These are phyloP conservation scores for Zosterops pallidus DNA, from an alignment of 2,113 vertebrate genomes.

Conservation along the genomic window DNA sequence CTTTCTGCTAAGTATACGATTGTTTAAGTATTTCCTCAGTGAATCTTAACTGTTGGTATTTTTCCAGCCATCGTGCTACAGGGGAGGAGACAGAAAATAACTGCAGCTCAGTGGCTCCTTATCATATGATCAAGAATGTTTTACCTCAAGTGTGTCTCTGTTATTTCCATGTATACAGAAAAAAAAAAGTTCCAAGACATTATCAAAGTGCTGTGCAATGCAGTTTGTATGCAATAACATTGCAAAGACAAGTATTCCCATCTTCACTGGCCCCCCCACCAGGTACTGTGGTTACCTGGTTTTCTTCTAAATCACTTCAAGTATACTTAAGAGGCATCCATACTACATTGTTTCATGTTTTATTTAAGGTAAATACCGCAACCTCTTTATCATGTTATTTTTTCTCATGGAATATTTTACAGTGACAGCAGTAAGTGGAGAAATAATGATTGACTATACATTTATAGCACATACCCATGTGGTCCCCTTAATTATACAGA, in stretches of 20 bases:
- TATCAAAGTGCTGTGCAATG: not conserved
- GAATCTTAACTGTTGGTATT: not conserved
- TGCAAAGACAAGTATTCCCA: not conserved
- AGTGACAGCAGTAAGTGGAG: not conserved
- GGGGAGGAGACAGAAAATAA: not conserved
- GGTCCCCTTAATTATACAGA: not conserved
- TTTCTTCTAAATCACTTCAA: not conserved
- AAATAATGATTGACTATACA: not conserved
- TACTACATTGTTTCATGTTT: not conserved
- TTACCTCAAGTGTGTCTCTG: not conserved
- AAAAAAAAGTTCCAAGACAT: not conserved
- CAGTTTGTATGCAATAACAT: not conserved
- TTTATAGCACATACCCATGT: not conserved
- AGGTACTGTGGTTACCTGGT: not conserved
- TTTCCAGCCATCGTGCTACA: not conserved
- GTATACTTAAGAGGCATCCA: not conserved
- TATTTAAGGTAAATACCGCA: slow-evolving; percentile 24
- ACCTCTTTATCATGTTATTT: not conserved
- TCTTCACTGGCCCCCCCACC: not conserved
- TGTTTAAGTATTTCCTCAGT: not conserved
- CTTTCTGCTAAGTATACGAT: not conserved
- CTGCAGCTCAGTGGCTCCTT: not conserved
- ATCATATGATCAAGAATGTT: not conserved
- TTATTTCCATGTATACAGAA: not conserved
- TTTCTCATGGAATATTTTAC: not conserved